phyloP scores from a whole-genome alignment of 2,113 vertebrate species.

The Sinocyclocheilus rhinocerous region DNA sequence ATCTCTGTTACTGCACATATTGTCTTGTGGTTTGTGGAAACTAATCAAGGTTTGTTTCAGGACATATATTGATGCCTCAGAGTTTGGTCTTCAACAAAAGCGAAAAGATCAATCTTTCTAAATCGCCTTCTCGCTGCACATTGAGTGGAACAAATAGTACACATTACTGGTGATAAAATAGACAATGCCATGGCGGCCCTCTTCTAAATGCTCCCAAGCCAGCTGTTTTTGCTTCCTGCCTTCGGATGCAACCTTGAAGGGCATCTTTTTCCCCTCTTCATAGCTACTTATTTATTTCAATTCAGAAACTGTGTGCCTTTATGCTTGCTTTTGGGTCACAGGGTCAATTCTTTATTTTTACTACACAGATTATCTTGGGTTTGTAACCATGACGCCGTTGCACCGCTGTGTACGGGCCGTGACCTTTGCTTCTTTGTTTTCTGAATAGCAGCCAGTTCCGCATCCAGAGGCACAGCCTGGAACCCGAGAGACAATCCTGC shows the following conservation, averaged over 20 bases:
- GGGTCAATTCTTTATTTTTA: conserved; percentile 3
- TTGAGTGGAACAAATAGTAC: conserved; percentile 57
- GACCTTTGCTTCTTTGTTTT: conserved; percentile 22
- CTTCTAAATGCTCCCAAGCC: conserved; percentile 43
- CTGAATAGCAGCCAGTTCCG: conserved; percentile 25
- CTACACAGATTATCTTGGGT: background rate
- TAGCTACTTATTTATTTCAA: conserved; percentile 11
- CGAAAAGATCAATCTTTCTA: conserved; percentile 51
- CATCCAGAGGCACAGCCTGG: background rate
- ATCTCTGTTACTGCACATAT: conserved; percentile 34
- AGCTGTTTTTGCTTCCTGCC: conserved; percentile 15
- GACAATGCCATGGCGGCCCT: conserved; percentile 1
- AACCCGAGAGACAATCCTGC: conserved; percentile 29
- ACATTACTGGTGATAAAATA: conserved; percentile 50
- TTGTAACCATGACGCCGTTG: background rate
- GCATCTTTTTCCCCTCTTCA: background rate
- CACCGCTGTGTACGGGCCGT: background rate
- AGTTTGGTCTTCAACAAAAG: conserved; percentile 50
- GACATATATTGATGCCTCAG: conserved; percentile 42
- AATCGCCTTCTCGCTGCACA: conserved; percentile 43
- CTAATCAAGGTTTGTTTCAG: conserved; percentile 53
- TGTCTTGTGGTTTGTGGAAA: conserved; percentile 48
- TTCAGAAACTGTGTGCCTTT: background rate
- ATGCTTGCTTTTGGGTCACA: conserved; percentile 29
- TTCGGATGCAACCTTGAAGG: conserved; percentile 11